Base-by-base conservation (phyloP, 2,113 vertebrate genomes). In the Brachyistius frenatus region DNA sequence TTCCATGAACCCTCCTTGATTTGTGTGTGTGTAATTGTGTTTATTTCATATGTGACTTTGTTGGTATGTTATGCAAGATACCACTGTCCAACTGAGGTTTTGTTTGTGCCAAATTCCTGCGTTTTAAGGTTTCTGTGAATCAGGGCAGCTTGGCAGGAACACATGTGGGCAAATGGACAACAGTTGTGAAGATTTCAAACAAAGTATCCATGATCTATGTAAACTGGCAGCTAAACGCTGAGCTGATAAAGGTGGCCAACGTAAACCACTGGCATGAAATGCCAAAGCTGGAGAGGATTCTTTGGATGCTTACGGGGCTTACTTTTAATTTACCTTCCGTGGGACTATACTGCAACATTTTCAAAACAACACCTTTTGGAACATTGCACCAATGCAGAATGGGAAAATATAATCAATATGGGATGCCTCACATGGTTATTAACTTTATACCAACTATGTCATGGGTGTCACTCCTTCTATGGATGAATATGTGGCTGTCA, bases 141-240 rank as follows among this genome's bases (percentile, higher is more conserved):
- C 85, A 84, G 86, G 84, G 75, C 74, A 68, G 76, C 87, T 94
- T 94, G 91, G 91, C 91, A 93, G 90, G 81, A 91, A 87, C 78
- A 85, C 81, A 88, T 89, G 86, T 90, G 90, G 91, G 89, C 92
- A 94, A 93, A 92, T 89, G 86, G 92, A 94, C 93, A 92, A 86
- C 92, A 90, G 90, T 94, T 93, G 90, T 93, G 92, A 92, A 94
- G 89, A 93, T 93, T 94, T 94, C 91, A 94, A 93, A 95, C 93
- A 94, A 87, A 87, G 86, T 88, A 60, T 90, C 65, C 49, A 63
- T 93, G 94, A 94, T 94, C 89, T 92, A 93, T 93, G 84, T 90
- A 80, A 91, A 89, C 92, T 91, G 88, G 82, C 86, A 86, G 76
- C 89, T 78, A 84, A 87, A 78, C 44, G 60, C 53, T 50, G 65